These are phyloP conservation scores for Callorhinus ursinus DNA, from an alignment of 2,113 vertebrate genomes.

Conservation along the genomic window DNA sequence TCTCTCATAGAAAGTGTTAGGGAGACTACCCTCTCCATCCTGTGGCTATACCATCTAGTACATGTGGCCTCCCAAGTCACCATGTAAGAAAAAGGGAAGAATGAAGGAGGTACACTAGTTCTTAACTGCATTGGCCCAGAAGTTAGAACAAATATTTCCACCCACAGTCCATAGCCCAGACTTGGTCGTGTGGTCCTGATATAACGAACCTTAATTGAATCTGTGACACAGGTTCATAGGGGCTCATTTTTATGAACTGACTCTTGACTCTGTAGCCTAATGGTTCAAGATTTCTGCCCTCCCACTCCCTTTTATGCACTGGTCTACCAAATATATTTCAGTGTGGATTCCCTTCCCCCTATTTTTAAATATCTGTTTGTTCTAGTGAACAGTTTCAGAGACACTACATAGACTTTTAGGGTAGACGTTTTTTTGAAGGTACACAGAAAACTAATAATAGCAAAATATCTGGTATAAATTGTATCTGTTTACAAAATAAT, in stretches of 20 bases:
- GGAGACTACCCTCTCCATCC: neutral
- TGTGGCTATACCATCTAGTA: neutral
- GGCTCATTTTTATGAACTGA: neutral
- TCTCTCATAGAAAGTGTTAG: neutral
- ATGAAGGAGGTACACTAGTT: neutral
- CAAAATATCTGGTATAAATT: neutral
- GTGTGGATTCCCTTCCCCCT: neutral
- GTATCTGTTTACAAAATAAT: neutral
- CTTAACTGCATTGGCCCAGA: neutral
- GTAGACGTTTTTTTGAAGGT: neutral
- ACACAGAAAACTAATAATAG: neutral
- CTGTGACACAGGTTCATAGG: neutral
- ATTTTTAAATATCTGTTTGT: neutral
- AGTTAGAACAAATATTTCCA: neutral
- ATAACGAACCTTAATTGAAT: neutral
- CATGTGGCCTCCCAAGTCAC: neutral
- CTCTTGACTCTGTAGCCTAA: neutral
- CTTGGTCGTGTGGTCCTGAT: neutral
- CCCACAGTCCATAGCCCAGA: neutral
- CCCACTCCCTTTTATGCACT: accelerated
- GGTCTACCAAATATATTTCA: neutral
- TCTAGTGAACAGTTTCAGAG: neutral
- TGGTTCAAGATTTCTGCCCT: neutral
- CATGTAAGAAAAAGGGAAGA: neutral
- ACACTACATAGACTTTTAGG: neutral